These are phyloP conservation scores for Adrianichthys oophorus DNA, from an alignment of 2,797 vertebrate genomes.

Conservation along the genomic window DNA sequence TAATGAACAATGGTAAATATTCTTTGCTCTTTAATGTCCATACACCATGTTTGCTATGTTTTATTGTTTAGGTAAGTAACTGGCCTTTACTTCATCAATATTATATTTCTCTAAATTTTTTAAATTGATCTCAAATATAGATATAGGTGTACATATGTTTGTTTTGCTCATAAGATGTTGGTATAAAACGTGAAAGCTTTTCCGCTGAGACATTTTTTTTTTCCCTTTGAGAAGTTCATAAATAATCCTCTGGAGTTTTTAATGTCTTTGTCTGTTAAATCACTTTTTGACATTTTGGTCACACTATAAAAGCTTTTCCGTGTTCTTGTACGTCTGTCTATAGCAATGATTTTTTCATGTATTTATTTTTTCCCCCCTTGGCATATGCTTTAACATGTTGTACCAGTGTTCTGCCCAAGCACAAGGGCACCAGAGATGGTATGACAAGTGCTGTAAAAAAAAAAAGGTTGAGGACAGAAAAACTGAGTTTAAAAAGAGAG, in stretches of 20 bases:
- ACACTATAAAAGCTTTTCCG: conserved; percentile 57
- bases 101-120: too few relatives aligned
- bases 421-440: conserved; percentile 14
- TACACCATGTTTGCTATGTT: too few relatives aligned
- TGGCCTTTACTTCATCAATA: too few relatives aligned
- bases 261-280: conserved; percentile 21
- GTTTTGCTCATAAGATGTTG: too few relatives aligned
- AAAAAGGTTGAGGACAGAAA: conserved; percentile 3
- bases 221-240: conserved; percentile 5
- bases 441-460: conserved; percentile 1
- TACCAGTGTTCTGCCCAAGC: conserved; percentile 25
- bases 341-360: conserved; percentile 6
- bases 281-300: conserved; percentile 31
- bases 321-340: conserved; percentile 38
- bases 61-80: too few relatives aligned
- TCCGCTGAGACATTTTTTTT: not conserved
- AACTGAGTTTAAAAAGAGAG: not conserved
- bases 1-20: too few relatives aligned
- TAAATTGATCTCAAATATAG: too few relatives aligned
- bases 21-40: too few relatives aligned
- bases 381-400: conserved; percentile 21
- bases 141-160: too few relatives aligned
- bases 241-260: conserved; percentile 4
- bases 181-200: conserved; percentile 1
- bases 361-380: conserved; percentile 9